Base-by-base conservation (phyloP, 2,113 vertebrate species). In the Cathartes aura region DNA sequence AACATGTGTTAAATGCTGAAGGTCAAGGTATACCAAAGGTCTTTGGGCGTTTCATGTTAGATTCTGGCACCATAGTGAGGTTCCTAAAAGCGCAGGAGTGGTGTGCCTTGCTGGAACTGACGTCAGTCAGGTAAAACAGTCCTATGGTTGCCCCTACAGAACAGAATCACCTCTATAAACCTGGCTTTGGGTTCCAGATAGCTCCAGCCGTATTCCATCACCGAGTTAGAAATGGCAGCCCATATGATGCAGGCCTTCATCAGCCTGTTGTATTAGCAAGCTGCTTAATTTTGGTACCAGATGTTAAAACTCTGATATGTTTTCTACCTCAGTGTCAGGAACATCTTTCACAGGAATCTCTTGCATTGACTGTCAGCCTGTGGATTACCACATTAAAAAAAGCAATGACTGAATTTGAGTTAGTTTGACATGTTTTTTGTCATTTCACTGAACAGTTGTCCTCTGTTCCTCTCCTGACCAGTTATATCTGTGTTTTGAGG, bases 401-500 rank as follows among this genome's bases (percentile, higher is more conserved):
- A 40, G 14, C 14, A 47, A 5, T 24, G 21, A n/a, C 15, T 80
- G 66, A 70, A 58, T 86, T 92, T 62, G 12, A 24, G n/a, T 50
- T 64, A 52, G 3, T 71, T 58, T 67, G 42, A n/a, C 2, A 0
- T 20, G 6, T 2, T 38, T 64, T 79, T 71, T 70, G 9, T 64
- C 55, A 22, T 95, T 91, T 53, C 20, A 12, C 11, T 50, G 34
- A 82, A 64, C 11, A 42, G 5, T 45, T 18, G 30, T 36, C 7
- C 53, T 11, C 9, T 0, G 0, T 89, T 91, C 38, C n/a, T 55
- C 42, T 70, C n/a, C 19, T 4, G 52, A 26, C 22, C 4, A 11
- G 36, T 56, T 67, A 9, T 11, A 43, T 29, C 50, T 55, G 24
- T 64, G 16, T 75, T 73, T 42, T 76, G 73, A 80, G 32, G 29